A percentile compares a stretch with the other conserved stretches of the same genome.
phyloP scores from a whole-genome alignment of 2,797 vertebrate genomes.

The Lophotriccus pileatus region DNA sequence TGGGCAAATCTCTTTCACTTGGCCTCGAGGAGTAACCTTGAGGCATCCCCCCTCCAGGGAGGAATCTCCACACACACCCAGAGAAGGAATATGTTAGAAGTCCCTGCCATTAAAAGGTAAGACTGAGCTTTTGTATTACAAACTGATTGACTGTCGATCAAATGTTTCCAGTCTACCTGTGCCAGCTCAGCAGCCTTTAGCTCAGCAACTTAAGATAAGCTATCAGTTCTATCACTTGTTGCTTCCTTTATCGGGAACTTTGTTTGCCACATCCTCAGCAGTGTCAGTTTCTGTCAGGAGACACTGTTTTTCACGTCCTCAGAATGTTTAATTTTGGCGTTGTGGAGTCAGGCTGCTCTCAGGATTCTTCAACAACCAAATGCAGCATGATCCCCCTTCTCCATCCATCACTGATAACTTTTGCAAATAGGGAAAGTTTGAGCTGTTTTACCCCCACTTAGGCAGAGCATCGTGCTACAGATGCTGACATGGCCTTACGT shows the following conservation, averaged over 20 bases:
- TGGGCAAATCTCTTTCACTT: neutral
- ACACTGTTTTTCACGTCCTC: neutral
- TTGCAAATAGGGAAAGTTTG: neutral
- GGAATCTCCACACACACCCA: neutral
- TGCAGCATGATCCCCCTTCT: neutral
- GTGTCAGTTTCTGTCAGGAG: neutral
- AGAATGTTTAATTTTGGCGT: neutral
- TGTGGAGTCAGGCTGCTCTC: neutral
- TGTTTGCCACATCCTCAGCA: neutral
- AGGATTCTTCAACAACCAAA: neutral
- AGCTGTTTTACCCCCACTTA: neutral
- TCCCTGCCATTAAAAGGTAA: neutral
- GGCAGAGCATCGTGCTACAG: neutral
- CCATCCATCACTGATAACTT: neutral
- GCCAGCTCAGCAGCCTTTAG: neutral
- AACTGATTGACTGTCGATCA: neutral
- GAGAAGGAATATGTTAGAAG: neutral
- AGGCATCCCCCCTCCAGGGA: neutral
- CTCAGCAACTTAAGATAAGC: neutral
- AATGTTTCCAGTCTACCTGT: neutral
- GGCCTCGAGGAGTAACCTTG: neutral
- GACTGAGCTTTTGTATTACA: neutral
- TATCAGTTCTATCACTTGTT: neutral
- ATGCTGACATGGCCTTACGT: rapidly evolving
- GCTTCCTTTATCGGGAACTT: neutral